phyloP scores from a whole-genome alignment of 2,888 invertebrate species.

The Amphipoea oculea region DNA sequence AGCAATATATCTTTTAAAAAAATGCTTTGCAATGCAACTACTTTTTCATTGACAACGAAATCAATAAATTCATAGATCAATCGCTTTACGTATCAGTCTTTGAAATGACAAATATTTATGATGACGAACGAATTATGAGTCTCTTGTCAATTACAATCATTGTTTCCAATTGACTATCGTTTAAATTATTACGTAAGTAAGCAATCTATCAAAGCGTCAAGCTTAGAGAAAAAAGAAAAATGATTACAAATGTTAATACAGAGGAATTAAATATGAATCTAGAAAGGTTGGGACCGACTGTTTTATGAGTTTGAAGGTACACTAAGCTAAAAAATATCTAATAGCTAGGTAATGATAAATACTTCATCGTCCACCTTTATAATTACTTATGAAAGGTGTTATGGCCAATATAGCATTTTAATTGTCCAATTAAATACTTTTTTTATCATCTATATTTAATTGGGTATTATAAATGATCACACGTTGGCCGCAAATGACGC shows the following conservation, averaged over 20 bases:
- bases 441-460: conserved; percentile 53
- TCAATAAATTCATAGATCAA: conserved; percentile 43
- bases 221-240: conserved; percentile 4
- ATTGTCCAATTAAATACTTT: conserved; percentile 57
- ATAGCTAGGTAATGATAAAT: conserved; percentile 33
- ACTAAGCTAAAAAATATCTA: conserved; percentile 31
- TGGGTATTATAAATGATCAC: conserved; percentile 61
- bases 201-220: conserved; percentile 35
- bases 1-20: background rate
- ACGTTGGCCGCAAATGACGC: conserved; percentile 47
- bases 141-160: conserved; percentile 27
- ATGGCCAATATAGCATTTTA: conserved; percentile 57
- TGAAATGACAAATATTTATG: conserved; percentile 44
- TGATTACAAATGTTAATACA: conserved; percentile 13
- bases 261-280: conserved; percentile 34
- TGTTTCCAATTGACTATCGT: conserved; percentile 25
- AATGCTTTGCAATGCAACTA: too few species aligned
- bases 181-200: conserved; percentile 24
- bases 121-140: conserved; percentile 42
- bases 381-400: conserved; percentile 62
- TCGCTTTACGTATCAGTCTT: conserved; percentile 10
- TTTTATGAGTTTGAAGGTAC: conserved; percentile 32
- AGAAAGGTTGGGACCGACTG: conserved; percentile 3
- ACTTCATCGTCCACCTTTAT: conserved; percentile 29
- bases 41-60: background rate